Conservation (phyloP, 2,113 vertebrate genomes). For the Danionella cerebrum region DNA sequence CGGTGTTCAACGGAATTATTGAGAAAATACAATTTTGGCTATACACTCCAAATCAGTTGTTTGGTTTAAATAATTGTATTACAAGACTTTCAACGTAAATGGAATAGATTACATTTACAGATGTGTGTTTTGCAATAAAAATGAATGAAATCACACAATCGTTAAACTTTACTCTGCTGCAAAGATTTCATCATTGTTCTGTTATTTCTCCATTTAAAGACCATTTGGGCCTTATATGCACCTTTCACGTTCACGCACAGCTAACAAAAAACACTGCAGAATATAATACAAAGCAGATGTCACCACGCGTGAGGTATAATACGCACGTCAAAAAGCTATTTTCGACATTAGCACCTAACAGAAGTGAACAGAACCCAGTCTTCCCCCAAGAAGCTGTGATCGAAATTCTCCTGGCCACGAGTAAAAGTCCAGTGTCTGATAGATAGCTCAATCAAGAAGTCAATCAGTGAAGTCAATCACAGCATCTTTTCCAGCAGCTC, state of each 20-base stretch:
- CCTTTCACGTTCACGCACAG: not conserved
- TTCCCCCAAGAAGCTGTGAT: constrained; percentile 4
- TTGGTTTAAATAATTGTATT: too few relatives aligned
- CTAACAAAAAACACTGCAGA: not conserved
- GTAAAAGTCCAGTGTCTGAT: constrained; percentile 55
- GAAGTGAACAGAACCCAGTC: not conserved
- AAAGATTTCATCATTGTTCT: not conserved
- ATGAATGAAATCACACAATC: too few relatives aligned
- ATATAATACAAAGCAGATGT: not conserved
- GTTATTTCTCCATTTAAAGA: not conserved
- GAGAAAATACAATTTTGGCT: too few relatives aligned
- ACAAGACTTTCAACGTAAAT: too few relatives aligned
- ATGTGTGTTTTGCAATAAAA: too few relatives aligned
- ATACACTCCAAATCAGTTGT: too few relatives aligned
- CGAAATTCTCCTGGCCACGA: constrained; percentile 9
- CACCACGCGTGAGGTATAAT: not conserved
- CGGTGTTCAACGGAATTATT: too few relatives aligned
- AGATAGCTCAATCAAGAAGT: constrained; percentile 77
- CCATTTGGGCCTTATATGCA: not conserved
- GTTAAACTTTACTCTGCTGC: too few relatives aligned
- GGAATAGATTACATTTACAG: too few relatives aligned
- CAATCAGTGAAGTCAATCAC: constrained; percentile 74
- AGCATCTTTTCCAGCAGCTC: constrained; percentile 69
- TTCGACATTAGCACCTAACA: not conserved
- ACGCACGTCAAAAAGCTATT: not conserved